These are phyloP conservation scores for Scophthalmus maximus DNA, from an alignment of 2,113 vertebrate genomes.

Conservation along the genomic window DNA sequence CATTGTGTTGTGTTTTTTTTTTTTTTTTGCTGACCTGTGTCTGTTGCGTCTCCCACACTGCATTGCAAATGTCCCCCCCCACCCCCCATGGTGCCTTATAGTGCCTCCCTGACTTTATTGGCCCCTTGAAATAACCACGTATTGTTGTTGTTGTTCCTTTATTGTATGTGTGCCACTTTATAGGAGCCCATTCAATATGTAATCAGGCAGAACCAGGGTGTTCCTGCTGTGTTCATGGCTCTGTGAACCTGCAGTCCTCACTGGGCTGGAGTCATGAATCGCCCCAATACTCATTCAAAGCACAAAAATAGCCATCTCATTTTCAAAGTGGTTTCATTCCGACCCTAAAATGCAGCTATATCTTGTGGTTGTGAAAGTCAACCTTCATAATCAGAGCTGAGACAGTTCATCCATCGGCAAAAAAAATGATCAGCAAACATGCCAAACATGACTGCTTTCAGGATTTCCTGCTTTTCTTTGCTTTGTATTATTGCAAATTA, in stretches of 20 bases:
- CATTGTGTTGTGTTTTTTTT: no score
- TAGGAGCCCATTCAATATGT: not conserved
- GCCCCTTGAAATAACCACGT: not conserved
- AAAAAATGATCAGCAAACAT: not conserved
- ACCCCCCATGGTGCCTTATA: not conserved
- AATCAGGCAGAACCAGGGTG: conserved; percentile 10
- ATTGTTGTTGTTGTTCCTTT: not conserved
- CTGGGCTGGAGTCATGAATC: not conserved
- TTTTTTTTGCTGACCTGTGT: conserved; percentile 69
- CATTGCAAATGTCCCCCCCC: conserved; percentile 23
- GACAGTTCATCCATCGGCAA: conserved; percentile 4
- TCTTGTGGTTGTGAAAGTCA: not conserved
- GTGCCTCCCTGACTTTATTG: not conserved
- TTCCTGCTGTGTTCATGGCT: not conserved
- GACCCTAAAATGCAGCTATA: not conserved
- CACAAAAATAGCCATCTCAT: not conserved
- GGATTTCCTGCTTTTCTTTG: no score
- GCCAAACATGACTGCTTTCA: no score
- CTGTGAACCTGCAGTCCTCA: not conserved
- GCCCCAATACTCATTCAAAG: not conserved
- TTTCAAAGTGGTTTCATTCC: not conserved
- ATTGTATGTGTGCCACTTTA: not conserved
- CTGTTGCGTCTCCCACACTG: conserved; percentile 53
- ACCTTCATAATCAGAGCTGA: not conserved
- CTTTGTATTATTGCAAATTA: no score